Base-by-base conservation (phyloP, 2,888 invertebrate genomes). In the Anoplius nigerrimus region DNA sequence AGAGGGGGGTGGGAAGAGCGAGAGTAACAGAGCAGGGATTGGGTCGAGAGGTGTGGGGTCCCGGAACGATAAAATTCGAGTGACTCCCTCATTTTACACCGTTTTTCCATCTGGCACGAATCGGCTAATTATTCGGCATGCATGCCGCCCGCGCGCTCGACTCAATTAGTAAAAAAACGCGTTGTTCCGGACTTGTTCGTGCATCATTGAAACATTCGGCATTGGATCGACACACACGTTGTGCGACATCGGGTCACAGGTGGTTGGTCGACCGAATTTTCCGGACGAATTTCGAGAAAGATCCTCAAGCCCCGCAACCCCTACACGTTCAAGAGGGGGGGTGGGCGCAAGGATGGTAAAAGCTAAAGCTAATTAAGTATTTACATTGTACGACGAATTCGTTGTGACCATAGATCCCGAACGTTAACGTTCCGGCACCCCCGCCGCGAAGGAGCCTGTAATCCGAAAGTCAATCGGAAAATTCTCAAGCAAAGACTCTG, bases 111-210 rank as follows among this genome's bases (percentile, higher is more conserved):
- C 69, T 56, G 67, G 65, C 69, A 70, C 73, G 74, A 71, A 73
- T 78, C 74, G 66, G 42, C 67, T 54, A 72, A 71, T 71, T 71
- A 73, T 71, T 69, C 54, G 54, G 63, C 63, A 54, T 63, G 62
- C 56, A 67, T 71, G 67, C 61, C 66, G 62, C 56, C 66, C 73
- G 67, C 61, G 66, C 68, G 60, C 64, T 57, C 59, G 64, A 75
- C 70, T 76, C 75, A 75, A 76, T 78, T 75, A 78, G 69, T 70
- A 65, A 69, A 69, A 65, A 73, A 77, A 68, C 66, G 68, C 43
- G 71, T 58, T 58, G 43, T 56, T 58, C 16, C 60, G 46, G 51
- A 55, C 27, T 62, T 67, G 72, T 45, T 72, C 60, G 71, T 73
- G 71, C 60, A 61, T 75, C 70, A 69, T 73, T 65, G 67, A 66